A percentile compares a stretch with the other conserved stretches of the same genome.
Conservation (phyloP, 2,113 vertebrate genomes). For the Rhombomys opimus region DNA sequence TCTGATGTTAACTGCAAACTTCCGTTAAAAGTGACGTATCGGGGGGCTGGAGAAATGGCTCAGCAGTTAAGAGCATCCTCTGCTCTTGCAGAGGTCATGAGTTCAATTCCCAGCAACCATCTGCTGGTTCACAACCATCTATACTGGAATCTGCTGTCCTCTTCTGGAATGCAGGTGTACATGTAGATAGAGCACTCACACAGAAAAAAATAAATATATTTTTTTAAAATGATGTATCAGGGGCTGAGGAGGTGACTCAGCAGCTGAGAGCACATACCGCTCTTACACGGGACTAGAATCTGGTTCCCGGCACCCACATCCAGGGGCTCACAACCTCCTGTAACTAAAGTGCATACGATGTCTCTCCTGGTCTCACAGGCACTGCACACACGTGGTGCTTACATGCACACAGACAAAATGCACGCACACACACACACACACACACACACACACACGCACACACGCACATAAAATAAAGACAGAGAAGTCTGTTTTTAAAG, state of each 20-base stretch:
- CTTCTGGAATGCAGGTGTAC: too few relatives aligned
- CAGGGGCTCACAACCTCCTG: background rate
- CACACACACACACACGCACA: too few relatives aligned
- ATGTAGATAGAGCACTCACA: too few relatives aligned
- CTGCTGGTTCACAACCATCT: too few relatives aligned
- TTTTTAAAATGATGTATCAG: background rate
- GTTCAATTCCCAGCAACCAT: too few relatives aligned
- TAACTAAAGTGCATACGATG: background rate
- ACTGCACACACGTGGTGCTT: background rate
- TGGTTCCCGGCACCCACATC: background rate
- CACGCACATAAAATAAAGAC: background rate
- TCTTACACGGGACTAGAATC: background rate
- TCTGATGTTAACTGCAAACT: background rate
- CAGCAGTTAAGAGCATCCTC: background rate
- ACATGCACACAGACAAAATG: background rate
- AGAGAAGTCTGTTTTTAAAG: background rate
- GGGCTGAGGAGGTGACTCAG: background rate
- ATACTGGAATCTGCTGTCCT: too few relatives aligned
- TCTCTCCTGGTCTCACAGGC: background rate
- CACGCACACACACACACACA: too few relatives aligned
- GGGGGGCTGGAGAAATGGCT: background rate
- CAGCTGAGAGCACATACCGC: background rate
- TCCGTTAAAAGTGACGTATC: background rate
- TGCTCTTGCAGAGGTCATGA: too few relatives aligned
- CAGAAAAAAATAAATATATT: too few relatives aligned